A percentile compares a stretch with the other conserved stretches of the same genome.
Evolutionary conservation across 2,113 vertebrate genomes (phyloP).

Genomic region (Rana temporaria): DNA sequence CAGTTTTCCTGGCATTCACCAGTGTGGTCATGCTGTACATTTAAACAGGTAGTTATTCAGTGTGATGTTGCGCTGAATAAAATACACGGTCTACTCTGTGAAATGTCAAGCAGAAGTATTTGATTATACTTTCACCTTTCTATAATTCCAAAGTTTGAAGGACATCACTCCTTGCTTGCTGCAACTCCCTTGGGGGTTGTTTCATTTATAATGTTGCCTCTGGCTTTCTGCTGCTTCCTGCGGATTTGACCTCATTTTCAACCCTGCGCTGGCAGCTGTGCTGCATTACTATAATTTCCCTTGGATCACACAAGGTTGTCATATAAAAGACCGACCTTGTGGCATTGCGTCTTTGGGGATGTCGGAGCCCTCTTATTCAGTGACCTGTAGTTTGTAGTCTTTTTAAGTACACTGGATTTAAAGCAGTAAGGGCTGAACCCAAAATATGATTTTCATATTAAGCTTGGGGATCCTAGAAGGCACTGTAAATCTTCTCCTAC

Average conservation of each 20-base stretch:
- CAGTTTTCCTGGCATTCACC: neutral
- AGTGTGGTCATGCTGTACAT: neutral
- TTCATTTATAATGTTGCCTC: slow-evolving; percentile 86
- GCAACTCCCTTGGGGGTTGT: slow-evolving; percentile 80
- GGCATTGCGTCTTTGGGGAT: slow-evolving; percentile 76
- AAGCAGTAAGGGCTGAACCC: neutral
- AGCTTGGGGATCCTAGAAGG: too few relatives aligned
- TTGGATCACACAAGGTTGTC: slow-evolving; percentile 73
- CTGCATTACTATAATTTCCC: slow-evolving; percentile 74
- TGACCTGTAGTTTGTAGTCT: slow-evolving; percentile 63
- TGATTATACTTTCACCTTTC: slow-evolving; percentile 69
- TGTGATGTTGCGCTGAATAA: slow-evolving; percentile 4
- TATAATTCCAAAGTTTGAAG: slow-evolving; percentile 79
- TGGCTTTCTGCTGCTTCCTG: slow-evolving; percentile 84
- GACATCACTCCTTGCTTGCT: slow-evolving; percentile 74
- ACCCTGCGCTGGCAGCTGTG: slow-evolving; percentile 78
- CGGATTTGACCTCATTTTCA: slow-evolving; percentile 93
- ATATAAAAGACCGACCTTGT: slow-evolving; percentile 81
- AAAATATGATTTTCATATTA: neutral
- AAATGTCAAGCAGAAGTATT: slow-evolving; percentile 45
- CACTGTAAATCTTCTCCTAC: too few relatives aligned
- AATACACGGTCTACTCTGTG: slow-evolving; percentile 22
- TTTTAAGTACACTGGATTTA: slow-evolving; percentile 48
- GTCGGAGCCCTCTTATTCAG: slow-evolving; percentile 64
- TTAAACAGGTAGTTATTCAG: slow-evolving; percentile 11